A percentile compares a stretch with the other conserved stretches of the same genome.
These are phyloP conservation scores for Nemoura dubitans DNA, from an alignment of 2,888 invertebrate genomes.

Conservation along the genomic window DNA sequence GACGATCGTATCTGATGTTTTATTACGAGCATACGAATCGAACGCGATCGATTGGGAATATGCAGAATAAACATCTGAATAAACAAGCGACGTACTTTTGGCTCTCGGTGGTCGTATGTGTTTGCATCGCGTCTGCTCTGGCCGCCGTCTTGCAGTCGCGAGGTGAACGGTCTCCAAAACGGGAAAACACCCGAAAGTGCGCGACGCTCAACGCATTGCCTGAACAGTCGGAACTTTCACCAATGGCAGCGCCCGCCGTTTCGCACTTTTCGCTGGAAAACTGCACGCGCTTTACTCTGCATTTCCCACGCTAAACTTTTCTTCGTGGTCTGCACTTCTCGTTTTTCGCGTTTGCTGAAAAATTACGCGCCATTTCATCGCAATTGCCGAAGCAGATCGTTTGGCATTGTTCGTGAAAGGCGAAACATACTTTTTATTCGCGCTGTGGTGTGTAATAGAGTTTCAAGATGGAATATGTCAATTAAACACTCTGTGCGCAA, in stretches of 20 bases:
- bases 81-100: background rate
- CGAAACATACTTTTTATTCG: background rate
- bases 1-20: slow-evolving; percentile 4
- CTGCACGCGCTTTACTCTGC: background rate
- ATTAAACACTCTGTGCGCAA: background rate
- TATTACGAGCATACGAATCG: background rate
- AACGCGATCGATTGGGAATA: background rate
- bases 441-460: background rate
- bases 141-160: background rate
- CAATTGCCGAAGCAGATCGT: background rate
- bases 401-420: background rate
- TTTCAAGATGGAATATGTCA: background rate
- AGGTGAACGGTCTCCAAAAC: background rate
- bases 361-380: background rate
- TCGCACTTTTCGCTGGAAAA: background rate
- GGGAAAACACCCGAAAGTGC: background rate
- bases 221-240: background rate
- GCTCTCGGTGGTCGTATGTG: background rate
- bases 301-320: background rate
- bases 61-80: background rate
- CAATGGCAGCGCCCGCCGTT: background rate
- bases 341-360: background rate
- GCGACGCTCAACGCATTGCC: background rate
- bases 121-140: background rate
- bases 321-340: background rate